These are phyloP conservation scores for Pasiphila rectangulata DNA, from an alignment of 2,888 invertebrate genomes.

Conservation along the genomic window DNA sequence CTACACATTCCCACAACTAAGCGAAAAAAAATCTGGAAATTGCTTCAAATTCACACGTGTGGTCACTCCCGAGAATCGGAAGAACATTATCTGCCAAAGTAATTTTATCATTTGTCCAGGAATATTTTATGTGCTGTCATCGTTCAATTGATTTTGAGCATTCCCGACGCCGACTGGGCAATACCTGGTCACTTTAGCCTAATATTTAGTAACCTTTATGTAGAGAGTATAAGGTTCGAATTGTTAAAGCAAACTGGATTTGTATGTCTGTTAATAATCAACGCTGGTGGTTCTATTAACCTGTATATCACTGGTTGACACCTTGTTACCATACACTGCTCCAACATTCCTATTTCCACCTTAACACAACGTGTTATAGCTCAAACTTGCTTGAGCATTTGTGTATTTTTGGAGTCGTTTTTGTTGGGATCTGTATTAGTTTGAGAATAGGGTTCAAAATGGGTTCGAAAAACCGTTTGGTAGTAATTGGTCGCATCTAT, in stretches of 20 bases:
- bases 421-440: rapidly evolving
- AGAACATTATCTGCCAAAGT: slow-evolving; percentile 38
- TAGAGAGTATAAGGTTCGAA: slow-evolving; percentile 30
- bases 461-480: background rate
- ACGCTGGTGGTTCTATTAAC: slow-evolving; percentile 62
- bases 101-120: slow-evolving; percentile 36
- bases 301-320: slow-evolving; percentile 65
- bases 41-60: slow-evolving; percentile 37
- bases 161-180: slow-evolving; percentile 36
- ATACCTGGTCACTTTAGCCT: slow-evolving; percentile 17
- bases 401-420: too few species aligned
- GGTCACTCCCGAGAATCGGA: slow-evolving; percentile 37
- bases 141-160: slow-evolving; percentile 49
- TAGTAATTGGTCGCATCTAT: slow-evolving; percentile 16
- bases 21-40: slow-evolving; percentile 9
- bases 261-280: slow-evolving; percentile 38
- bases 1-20: slow-evolving; percentile 2
- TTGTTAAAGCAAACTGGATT: slow-evolving; percentile 19
- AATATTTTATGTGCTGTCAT: slow-evolving; percentile 53
- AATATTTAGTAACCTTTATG: slow-evolving; percentile 29
- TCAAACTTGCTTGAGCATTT: slow-evolving; percentile 9
- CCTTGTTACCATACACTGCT: slow-evolving; percentile 44
- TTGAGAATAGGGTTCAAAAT: slow-evolving; percentile 20
- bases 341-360: slow-evolving; percentile 22
- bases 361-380: background rate